Percentiles rank a stretch among this genome's conserved stretches.
Evolutionary conservation across 2,113 vertebrate genomes (phyloP).

Genomic region (Crotalus horridus): DNA sequence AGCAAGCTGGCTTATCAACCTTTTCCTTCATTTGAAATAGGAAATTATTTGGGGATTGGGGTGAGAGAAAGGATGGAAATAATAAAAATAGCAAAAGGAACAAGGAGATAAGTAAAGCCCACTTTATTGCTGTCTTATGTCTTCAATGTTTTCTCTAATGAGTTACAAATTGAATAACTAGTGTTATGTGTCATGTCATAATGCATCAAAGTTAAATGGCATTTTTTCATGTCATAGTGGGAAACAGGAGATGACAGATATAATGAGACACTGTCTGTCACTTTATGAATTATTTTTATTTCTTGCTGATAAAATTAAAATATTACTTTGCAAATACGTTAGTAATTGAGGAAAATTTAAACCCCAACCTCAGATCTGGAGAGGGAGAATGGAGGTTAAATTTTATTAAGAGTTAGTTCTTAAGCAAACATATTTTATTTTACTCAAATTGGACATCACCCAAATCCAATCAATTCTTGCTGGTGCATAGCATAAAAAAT

Average conservation of each 20-base stretch:
- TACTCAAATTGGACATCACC: not conserved
- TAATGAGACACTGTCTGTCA: slow-evolving; percentile 45
- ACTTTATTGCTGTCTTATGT: slow-evolving; percentile 22
- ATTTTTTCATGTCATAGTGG: slow-evolving; percentile 51
- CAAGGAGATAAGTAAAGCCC: slow-evolving; percentile 41
- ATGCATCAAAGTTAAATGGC: slow-evolving; percentile 44
- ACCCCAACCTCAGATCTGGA: not conserved
- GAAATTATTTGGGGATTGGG: slow-evolving; percentile 27
- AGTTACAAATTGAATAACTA: slow-evolving; percentile 59
- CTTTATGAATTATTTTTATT: not conserved
- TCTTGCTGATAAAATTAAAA: slow-evolving; percentile 15
- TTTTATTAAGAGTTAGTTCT: not conserved
- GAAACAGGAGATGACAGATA: slow-evolving; percentile 59
- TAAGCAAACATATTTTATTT: not conserved
- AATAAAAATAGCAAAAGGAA: slow-evolving; percentile 45
- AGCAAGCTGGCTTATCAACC: slow-evolving; percentile 20
- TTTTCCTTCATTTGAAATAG: not conserved
- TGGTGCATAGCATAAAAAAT: not conserved
- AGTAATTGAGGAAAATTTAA: slow-evolving; percentile 6
- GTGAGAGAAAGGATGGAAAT: slow-evolving; percentile 16
- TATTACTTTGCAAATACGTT: slow-evolving; percentile 9
- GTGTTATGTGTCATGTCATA: slow-evolving; percentile 65
- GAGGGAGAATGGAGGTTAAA: slow-evolving; percentile 18
- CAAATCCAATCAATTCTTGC: not conserved
- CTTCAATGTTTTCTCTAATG: slow-evolving; percentile 57